Conservation (phyloP, 2,888 invertebrate genomes). For the Hyposoter dolosus region DNA sequence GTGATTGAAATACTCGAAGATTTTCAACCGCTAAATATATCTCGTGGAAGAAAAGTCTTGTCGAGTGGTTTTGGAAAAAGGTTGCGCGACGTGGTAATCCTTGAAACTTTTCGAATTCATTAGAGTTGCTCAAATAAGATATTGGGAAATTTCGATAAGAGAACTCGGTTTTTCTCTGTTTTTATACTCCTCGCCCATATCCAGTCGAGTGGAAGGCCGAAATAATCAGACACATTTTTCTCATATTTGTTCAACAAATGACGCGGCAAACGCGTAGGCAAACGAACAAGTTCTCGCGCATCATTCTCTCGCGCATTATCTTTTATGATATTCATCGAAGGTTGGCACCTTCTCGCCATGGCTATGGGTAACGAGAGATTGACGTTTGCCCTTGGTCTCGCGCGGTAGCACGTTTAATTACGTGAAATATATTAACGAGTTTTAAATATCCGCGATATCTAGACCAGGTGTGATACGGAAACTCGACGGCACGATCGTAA, state of each 20-base stretch:
- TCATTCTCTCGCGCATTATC: slow-evolving; percentile 11
- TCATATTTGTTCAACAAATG: neutral
- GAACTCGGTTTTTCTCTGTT: neutral
- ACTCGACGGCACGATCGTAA: neutral
- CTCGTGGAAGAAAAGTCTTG: neutral
- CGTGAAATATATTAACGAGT: slow-evolving; percentile 19
- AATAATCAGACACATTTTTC: slow-evolving; percentile 5
- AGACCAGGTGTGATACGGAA: slow-evolving; percentile 11
- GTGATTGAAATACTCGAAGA: neutral
- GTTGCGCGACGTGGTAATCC: slow-evolving; percentile 1
- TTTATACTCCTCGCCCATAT: neutral
- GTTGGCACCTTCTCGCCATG: slow-evolving; percentile 3
- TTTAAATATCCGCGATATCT: slow-evolving; percentile 7
- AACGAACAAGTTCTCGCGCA: neutral
- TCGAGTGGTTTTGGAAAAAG: neutral
- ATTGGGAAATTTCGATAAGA: slow-evolving; percentile 49
- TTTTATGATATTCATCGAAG: slow-evolving; percentile 22
- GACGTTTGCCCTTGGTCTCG: slow-evolving; percentile 32
- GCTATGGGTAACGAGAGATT: neutral
- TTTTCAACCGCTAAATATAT: neutral
- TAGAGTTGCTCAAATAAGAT: slow-evolving; percentile 15
- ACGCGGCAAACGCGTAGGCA: neutral
- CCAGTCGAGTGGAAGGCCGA: neutral
- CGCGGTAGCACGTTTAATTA: slow-evolving; percentile 12
- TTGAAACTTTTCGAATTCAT: slow-evolving; percentile 29